Conservation (phyloP, 2,888 invertebrate species). For the Notodonta ziczac region DNA sequence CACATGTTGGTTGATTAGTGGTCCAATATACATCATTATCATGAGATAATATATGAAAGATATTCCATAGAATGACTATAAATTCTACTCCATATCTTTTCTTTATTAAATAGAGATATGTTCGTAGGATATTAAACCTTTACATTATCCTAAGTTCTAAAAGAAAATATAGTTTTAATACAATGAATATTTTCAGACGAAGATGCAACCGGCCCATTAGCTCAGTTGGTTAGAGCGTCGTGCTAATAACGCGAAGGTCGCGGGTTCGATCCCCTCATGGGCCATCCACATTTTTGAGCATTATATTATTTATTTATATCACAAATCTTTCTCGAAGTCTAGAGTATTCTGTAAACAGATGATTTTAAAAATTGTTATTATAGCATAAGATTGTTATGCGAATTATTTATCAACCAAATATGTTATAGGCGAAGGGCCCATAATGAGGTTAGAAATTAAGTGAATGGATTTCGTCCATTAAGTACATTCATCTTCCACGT, state of each 20-base stretch:
- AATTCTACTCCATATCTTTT: too few species aligned
- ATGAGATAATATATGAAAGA: too few species aligned
- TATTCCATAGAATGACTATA: too few species aligned
- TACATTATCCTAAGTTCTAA: not conserved
- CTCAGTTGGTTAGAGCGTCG: slow-evolving; percentile 91
- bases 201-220: slow-evolving; percentile 73
- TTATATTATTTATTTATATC: slow-evolving; percentile 23
- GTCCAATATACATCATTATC: not conserved
- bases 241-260: slow-evolving; percentile 91
- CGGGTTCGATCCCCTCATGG: slow-evolving; percentile 90
- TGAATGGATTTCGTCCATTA: too few species aligned
- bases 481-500: too few species aligned
- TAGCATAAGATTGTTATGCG: too few species aligned
- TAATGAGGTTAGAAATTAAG: not conserved
- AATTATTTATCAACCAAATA: not conserved
- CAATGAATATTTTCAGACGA: not conserved
- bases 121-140: too few species aligned
- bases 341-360: too few species aligned
- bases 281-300: slow-evolving; percentile 67
- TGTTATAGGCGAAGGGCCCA: not conserved
- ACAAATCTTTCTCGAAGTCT: too few species aligned
- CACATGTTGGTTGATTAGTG: not conserved
- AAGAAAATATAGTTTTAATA: too few species aligned
- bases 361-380: too few species aligned
- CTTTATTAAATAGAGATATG: too few species aligned